phyloP scores from a whole-genome alignment of 2,888 invertebrate species.

The Amblyjoppa proteus region DNA sequence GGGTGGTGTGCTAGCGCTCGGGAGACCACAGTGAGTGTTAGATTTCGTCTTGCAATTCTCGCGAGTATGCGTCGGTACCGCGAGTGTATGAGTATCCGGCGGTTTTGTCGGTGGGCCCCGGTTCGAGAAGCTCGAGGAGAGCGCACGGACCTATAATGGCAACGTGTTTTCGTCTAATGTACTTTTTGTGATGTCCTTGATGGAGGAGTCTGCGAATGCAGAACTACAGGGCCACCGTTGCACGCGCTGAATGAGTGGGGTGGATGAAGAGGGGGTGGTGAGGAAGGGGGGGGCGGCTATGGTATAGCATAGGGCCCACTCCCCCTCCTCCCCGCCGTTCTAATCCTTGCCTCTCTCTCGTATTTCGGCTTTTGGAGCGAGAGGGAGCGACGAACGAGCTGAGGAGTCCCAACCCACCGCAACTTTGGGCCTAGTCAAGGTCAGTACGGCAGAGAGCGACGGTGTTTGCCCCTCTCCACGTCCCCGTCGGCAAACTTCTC shows the following conservation, averaged over 20 bases:
- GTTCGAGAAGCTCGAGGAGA: slow-evolving; percentile 26
- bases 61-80: slow-evolving; percentile 26
- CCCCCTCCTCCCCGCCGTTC: slow-evolving; percentile 36
- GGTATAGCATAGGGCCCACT: slow-evolving; percentile 72
- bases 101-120: slow-evolving; percentile 32
- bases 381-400: slow-evolving; percentile 65
- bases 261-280: slow-evolving; percentile 44
- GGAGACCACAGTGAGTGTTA: slow-evolving; percentile 45
- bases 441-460: slow-evolving; percentile 79
- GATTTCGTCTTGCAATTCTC: slow-evolving; percentile 49
- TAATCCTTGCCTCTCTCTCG: slow-evolving; percentile 15
- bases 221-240: slow-evolving; percentile 81
- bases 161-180: slow-evolving; percentile 85
- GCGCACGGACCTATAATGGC: slow-evolving; percentile 79
- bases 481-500: slow-evolving; percentile 55
- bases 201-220: slow-evolving; percentile 85
- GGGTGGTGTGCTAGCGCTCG: background rate
- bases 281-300: slow-evolving; percentile 51
- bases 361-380: slow-evolving; percentile 51
- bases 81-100: background rate
- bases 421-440: slow-evolving; percentile 84
- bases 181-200: slow-evolving; percentile 85
- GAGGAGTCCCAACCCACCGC: slow-evolving; percentile 81
- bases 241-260: slow-evolving; percentile 66
- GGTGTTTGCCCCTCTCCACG: slow-evolving; percentile 42